Evolutionary conservation across 2,888 invertebrate genomes (phyloP), one percentile per base, ranked within the genome.

Genomic region (Parnassius smintheus): DNA sequence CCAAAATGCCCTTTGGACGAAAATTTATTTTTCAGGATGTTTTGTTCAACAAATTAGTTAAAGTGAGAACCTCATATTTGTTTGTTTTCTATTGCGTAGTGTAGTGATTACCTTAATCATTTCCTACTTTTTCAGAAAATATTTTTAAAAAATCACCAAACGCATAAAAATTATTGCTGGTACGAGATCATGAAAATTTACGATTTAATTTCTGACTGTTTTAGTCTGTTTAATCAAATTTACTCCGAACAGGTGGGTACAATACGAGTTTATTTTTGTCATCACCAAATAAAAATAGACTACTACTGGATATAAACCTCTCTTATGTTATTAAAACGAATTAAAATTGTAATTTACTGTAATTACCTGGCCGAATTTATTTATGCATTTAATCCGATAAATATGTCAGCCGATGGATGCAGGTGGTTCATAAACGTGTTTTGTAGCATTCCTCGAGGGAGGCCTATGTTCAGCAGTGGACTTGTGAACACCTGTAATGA

Each of bases 161-260:
- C 68, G 42, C 57, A 50, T 62, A 63, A 69, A 42, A 66, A 62
- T 10, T 78, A 75, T 63, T 77, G 80, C 67, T 86, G 86, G 86
- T 81, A 77, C 61, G 86, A 86, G 70, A 69, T 87, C 13, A 87
- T 86, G 85, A 79, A 82, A 72, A 83, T 86, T 60, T 87, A 86
- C 68, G 82, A 86, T 66, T 82, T 83, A 75, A 69, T 83, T 56
- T 77, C 82, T 2, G 86, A 86, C 59, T 78, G 80, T 56, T 68
- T 84, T 61, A 72, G 74, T 64, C 56, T 82, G 35, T 86, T 85
- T 56, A 85, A 86, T 68, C 68, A 77, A 67, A 85, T 86, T 46
- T 86, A 83, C 66, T 73, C 79, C 58, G 73, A 73, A 45, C 86
- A 85, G 78, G 86, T 86, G 72, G 18, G 18, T 53, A 22, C 35